phyloP scores from a whole-genome alignment of 2,113 vertebrate genomes.

The Okapia johnstoni region DNA sequence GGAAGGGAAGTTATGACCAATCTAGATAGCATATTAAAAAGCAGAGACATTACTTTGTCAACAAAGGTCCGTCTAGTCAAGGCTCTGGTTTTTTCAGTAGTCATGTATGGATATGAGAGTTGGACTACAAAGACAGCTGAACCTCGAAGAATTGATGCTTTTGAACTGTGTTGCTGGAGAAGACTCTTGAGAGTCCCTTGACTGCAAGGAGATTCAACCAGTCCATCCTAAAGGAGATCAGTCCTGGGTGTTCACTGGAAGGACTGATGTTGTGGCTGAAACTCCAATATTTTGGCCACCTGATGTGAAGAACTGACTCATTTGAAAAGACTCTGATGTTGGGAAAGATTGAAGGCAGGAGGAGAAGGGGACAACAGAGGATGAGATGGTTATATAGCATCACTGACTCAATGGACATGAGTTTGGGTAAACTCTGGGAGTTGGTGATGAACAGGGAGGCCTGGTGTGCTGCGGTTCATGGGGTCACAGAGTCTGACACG shows the following conservation, averaged over 20 bases:
- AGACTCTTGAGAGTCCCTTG: not conserved
- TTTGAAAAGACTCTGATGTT: not conserved
- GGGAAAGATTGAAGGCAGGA: not conserved
- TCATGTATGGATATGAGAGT: not conserved
- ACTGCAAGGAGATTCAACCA: not conserved
- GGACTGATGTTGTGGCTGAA: not conserved
- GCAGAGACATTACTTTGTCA: not conserved
- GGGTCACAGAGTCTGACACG: fast-evolving
- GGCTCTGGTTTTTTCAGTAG: not conserved
- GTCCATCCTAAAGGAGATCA: not conserved
- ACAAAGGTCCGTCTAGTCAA: not conserved
- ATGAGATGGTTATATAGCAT: not conserved
- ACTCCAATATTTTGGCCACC: not conserved
- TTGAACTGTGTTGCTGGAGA: not conserved
- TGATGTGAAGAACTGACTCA: not conserved
- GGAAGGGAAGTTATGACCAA: not conserved
- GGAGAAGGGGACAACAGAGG: not conserved
- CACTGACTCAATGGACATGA: fast-evolving
- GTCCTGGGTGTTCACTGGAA: not conserved
- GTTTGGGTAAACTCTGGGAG: not conserved
- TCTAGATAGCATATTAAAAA: not conserved
- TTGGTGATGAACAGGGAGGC: not conserved
- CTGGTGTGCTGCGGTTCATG: not conserved
- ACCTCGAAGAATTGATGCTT: not conserved
- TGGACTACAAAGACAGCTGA: not conserved